These are phyloP conservation scores for Synanthedon formicaeformis DNA, from an alignment of 2,888 invertebrate species.

Conservation along the genomic window DNA sequence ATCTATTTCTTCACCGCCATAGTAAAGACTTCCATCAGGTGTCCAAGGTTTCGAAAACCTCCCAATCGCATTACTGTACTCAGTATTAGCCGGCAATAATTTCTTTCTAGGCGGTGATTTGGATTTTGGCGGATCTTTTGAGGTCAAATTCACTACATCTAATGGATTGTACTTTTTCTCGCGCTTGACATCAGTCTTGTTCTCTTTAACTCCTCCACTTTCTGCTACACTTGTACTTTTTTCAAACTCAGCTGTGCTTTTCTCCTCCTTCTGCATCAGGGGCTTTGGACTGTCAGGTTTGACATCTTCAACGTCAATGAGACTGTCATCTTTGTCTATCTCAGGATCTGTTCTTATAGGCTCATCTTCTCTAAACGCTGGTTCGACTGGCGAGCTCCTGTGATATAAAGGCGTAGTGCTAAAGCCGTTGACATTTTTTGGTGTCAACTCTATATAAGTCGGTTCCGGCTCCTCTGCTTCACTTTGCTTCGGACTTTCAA, in stretches of 20 bases:
- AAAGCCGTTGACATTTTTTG: constrained; percentile 46
- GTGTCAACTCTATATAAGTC: constrained; percentile 57
- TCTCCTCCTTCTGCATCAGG: constrained; percentile 22
- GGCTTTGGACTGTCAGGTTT: constrained; percentile 40
- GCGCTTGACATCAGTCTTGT: constrained; percentile 40
- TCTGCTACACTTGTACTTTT: constrained; percentile 36
- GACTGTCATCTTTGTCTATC: constrained; percentile 61
- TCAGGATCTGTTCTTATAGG: constrained; percentile 58
- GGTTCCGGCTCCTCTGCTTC: constrained; percentile 50
- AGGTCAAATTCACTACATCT: constrained; percentile 73
- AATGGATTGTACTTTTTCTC: constrained; percentile 72
- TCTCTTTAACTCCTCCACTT: constrained; percentile 29
- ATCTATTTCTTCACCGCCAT: constrained; percentile 73
- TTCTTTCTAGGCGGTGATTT: constrained; percentile 63
- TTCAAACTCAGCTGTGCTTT: constrained; percentile 11
- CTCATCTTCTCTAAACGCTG: constrained; percentile 51
- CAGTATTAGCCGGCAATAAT: constrained; percentile 39
- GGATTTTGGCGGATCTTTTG: constrained; percentile 71
- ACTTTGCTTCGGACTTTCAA: constrained; percentile 48
- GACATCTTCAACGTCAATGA: constrained; percentile 64
- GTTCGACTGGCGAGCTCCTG: constrained; percentile 46
- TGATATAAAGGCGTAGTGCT: constrained; percentile 27
- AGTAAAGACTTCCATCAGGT: constrained; percentile 53
- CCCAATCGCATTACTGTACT: constrained; percentile 46
- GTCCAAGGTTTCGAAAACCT: constrained; percentile 74